phyloP scores from a whole-genome alignment of 2,888 invertebrate species.

The Shargacucullia verbasci region DNA sequence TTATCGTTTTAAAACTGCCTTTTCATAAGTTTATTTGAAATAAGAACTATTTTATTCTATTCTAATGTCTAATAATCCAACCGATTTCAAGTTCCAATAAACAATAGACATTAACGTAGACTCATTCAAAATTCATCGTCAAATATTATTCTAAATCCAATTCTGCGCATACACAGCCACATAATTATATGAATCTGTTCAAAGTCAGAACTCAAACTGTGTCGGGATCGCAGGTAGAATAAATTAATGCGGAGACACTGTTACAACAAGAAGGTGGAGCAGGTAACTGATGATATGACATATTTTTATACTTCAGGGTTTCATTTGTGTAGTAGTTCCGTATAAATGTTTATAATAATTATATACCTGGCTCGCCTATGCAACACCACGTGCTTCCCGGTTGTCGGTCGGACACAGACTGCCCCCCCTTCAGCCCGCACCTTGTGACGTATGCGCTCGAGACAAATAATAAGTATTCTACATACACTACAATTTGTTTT shows the following conservation, averaged over 20 bases:
- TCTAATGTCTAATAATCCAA: not conserved
- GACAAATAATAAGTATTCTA: too few species aligned
- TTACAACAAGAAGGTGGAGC: constrained; percentile 59
- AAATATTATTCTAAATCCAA: constrained; percentile 34
- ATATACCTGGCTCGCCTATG: too few species aligned
- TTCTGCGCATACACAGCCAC: constrained; percentile 28
- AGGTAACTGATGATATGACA: constrained; percentile 25
- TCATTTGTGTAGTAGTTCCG: too few species aligned
- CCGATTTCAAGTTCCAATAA: not conserved
- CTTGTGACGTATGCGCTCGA: too few species aligned
- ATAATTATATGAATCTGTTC: constrained; percentile 68
- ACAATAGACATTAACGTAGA: constrained; percentile 1
- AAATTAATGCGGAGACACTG: constrained; percentile 77
- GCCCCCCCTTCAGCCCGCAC: too few species aligned
- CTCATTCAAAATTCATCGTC: constrained; percentile 9
- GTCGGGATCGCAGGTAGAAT: constrained; percentile 80
- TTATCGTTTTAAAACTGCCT: too few species aligned
- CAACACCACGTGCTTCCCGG: too few species aligned
- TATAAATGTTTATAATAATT: too few species aligned
- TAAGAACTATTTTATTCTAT: too few species aligned
- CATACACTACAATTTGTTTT: too few species aligned
- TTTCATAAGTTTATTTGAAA: too few species aligned
- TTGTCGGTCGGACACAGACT: too few species aligned
- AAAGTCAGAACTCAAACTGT: constrained; percentile 79
- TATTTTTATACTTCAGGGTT: not conserved